Evolutionary conservation across 2,113 vertebrate genomes (phyloP).

Genomic region (Fregetta grallaria): DNA sequence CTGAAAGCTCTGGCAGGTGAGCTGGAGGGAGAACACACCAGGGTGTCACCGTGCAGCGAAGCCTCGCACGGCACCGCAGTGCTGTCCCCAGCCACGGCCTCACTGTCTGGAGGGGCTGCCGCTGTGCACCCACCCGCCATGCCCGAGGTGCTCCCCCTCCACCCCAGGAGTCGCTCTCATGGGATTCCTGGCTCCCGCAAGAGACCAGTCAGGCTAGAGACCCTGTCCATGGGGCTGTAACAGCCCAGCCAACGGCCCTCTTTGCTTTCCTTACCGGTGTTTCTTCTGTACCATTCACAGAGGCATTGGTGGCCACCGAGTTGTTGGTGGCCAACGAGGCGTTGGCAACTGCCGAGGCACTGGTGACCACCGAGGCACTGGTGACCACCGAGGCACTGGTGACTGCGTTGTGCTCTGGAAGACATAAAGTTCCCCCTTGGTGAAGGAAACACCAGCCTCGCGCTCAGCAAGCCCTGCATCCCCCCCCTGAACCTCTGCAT

Average conservation of each 20-base stretch:
- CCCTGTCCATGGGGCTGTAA: rapidly evolving
- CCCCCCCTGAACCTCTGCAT: background rate
- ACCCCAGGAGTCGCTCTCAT: background rate
- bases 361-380: background rate
- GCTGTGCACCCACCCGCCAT: rapidly evolving
- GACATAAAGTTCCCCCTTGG: background rate
- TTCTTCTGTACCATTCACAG: background rate
- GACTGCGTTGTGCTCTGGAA: background rate
- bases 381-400: background rate
- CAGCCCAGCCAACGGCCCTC: background rate
- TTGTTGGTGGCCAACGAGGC: background rate
- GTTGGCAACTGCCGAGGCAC: background rate
- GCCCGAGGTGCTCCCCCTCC: background rate
- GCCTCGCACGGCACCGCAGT: rapidly evolving
- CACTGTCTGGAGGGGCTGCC: background rate
- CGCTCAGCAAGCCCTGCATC: background rate
- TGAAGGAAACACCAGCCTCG: background rate
- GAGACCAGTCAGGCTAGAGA: rapidly evolving
- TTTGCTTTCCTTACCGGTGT: background rate
- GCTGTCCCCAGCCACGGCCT: background rate
- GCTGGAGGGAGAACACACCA: background rate
- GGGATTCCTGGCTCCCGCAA: background rate
- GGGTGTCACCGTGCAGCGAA: background rate
- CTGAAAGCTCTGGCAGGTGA: constrained; percentile 41
- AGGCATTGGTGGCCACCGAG: background rate